Percentiles rank a stretch among this genome's conserved stretches.
Conservation (phyloP, 2,888 invertebrate genomes). For the Epistrophe grossulariae region DNA sequence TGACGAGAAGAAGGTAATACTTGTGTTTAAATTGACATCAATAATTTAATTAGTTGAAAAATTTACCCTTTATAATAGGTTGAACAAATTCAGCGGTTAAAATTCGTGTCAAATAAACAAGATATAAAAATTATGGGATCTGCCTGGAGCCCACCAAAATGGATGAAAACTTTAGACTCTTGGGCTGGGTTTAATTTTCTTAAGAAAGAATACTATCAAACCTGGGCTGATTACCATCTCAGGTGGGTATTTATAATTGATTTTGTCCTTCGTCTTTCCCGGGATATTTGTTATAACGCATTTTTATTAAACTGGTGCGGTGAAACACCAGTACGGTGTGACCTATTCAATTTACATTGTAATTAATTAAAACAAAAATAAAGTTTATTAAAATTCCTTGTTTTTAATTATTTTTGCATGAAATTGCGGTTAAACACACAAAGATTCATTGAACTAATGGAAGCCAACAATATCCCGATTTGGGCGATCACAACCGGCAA, state of each 20-base stretch:
- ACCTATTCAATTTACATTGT: no score
- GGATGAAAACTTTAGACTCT: conserved; percentile 89
- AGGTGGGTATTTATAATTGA: conserved; percentile 83
- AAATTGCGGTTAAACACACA: no score
- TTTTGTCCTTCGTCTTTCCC: no score
- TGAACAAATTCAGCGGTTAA: conserved; percentile 80
- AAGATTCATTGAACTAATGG: conserved; percentile 91
- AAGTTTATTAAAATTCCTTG: no score
- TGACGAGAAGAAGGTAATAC: conserved; percentile 78
- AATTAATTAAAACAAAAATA: no score
- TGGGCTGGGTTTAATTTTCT: conserved; percentile 86
- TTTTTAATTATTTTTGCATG: no score
- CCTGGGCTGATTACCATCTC: conserved; percentile 92
- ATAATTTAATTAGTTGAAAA: background rate
- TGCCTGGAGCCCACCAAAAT: conserved; percentile 88
- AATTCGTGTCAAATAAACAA: conserved; percentile 78
- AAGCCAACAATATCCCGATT: conserved; percentile 87
- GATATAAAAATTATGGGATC: conserved; percentile 80
- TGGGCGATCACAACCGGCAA: conserved; percentile 96
- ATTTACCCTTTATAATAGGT: conserved; percentile 56
- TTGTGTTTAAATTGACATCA: no score
- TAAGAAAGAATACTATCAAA: conserved; percentile 87
- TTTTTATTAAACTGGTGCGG: no score
- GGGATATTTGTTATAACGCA: no score
- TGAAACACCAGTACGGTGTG: no score